These are phyloP conservation scores for Mantis religiosa DNA, from an alignment of 2,888 invertebrate species.

Conservation along the genomic window DNA sequence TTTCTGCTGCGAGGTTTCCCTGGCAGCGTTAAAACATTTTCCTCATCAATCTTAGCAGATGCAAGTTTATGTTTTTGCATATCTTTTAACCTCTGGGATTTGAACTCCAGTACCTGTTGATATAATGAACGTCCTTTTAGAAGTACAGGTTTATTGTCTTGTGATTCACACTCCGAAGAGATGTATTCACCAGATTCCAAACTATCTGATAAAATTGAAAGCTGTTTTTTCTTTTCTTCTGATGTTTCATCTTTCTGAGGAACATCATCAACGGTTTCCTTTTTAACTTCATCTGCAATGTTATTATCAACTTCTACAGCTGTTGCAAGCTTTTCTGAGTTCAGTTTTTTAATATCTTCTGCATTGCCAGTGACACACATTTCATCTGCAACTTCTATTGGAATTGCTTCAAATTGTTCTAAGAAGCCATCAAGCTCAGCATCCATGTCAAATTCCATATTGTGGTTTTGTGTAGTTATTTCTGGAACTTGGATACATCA, in stretches of 20 bases:
- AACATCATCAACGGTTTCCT: neutral
- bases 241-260: neutral
- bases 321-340: neutral
- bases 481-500: neutral
- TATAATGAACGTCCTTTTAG: neutral
- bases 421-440: neutral
- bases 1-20: neutral
- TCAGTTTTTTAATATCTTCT: neutral
- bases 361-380: neutral
- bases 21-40: neutral
- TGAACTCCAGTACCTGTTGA: neutral
- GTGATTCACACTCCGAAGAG: neutral
- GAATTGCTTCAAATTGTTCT: neutral
- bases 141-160: neutral
- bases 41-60: neutral
- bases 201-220: neutral
- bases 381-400: neutral
- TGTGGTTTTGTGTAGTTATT: neutral
- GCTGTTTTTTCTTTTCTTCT: neutral
- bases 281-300: too few species aligned
- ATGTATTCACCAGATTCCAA: neutral
- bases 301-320: too few species aligned
- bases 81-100: neutral
- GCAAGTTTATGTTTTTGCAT: neutral
- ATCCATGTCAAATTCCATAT: neutral